A percentile compares a stretch with the other conserved stretches of the same genome.
phyloP scores from a whole-genome alignment of 2,888 invertebrate genomes.

The Sinopyrophorus schimmeli region DNA sequence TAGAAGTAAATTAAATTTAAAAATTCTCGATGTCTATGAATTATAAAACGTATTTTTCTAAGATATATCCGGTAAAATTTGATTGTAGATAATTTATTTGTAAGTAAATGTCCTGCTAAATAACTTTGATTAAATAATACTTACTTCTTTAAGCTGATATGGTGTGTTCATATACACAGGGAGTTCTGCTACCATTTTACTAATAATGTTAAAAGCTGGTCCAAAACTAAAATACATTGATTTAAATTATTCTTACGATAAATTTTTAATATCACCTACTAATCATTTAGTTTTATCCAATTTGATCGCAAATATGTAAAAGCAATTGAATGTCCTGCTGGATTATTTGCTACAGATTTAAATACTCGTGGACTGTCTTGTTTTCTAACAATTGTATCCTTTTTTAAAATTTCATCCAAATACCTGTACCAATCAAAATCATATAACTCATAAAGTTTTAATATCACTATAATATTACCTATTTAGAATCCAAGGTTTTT shows the following conservation, averaged over 20 bases:
- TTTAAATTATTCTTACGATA: background rate
- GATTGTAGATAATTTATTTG: too few relatives aligned
- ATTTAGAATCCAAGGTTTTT: conserved; percentile 60
- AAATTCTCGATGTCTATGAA: too few relatives aligned
- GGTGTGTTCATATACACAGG: conserved; percentile 61
- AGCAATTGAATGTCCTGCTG: conserved; percentile 63
- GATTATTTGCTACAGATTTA: conserved; percentile 61
- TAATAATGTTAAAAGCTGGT: conserved; percentile 60
- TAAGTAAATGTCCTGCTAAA: too few relatives aligned
- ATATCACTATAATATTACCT: conserved; percentile 58
- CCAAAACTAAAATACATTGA: conserved; percentile 54
- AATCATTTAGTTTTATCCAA: conserved; percentile 54
- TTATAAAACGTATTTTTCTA: too few relatives aligned
- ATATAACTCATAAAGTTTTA: background rate
- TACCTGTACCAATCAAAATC: conserved; percentile 39
- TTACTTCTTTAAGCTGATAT: conserved; percentile 50
- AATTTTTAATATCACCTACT: conserved; percentile 44
- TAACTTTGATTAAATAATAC: too few relatives aligned
- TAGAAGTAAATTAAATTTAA: too few relatives aligned
- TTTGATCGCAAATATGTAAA: conserved; percentile 62
- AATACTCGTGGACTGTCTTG: conserved; percentile 66
- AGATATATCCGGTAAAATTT: too few relatives aligned
- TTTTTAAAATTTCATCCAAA: conserved; percentile 40
- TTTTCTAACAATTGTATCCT: conserved; percentile 61
- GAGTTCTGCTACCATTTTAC: conserved; percentile 59